Evolutionary conservation across 2,797 vertebrate genomes (phyloP).

Genomic region (Miichthys miiuy): DNA sequence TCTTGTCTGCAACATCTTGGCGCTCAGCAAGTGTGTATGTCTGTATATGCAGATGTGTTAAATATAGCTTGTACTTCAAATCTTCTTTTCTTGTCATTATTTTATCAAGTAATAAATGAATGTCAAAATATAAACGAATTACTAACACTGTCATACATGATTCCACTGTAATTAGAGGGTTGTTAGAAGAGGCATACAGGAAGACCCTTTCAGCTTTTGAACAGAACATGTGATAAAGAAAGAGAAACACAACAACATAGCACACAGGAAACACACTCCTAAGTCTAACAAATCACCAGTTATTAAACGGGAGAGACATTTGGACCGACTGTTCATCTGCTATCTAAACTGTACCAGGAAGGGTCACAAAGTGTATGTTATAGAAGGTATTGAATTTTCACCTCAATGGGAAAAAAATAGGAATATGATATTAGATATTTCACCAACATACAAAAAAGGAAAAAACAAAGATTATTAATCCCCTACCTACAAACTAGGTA

Average conservation of each 20-base stretch:
- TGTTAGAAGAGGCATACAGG: not conserved
- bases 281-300: no score
- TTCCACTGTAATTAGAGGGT: not conserved
- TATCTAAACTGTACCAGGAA: not conserved
- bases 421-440: not conserved
- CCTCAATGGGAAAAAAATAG: not conserved
- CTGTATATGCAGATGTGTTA: not conserved
- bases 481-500: not conserved
- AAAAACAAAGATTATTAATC: no score
- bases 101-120: not conserved
- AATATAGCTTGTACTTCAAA: not conserved
- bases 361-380: not conserved
- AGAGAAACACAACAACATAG: not conserved
- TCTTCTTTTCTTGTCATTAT: not conserved
- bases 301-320: not conserved
- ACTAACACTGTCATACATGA: not conserved
- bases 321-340: no score
- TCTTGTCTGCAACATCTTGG: not conserved
- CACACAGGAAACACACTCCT: not conserved
- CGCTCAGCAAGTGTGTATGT: not conserved
- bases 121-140: not conserved
- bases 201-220: not conserved
- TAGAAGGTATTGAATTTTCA: not conserved
- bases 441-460: not conserved
- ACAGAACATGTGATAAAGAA: not conserved